Evolutionary conservation across 1,140 invertebrate species (phyloP).

Genomic region (Drosophila pandora): DNA sequence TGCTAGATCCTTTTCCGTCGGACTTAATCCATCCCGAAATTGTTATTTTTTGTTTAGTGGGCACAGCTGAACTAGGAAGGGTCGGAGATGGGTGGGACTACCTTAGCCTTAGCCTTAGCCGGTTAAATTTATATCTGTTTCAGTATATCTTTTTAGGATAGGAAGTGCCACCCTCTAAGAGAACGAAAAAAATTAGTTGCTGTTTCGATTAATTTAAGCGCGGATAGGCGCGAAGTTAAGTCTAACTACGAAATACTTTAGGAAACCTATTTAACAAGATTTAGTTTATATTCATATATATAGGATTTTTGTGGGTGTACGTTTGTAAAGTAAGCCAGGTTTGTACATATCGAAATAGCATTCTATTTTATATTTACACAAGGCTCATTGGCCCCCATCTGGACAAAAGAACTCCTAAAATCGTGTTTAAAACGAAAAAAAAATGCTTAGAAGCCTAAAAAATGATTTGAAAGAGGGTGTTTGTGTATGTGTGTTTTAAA

Average conservation of each 20-base stretch:
- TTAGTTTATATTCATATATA: slow-evolving; percentile 51
- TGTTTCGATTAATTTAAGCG: slow-evolving; percentile 26
- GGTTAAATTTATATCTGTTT: slow-evolving; percentile 19
- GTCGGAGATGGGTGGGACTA: slow-evolving; percentile 2
- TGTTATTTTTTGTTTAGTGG: slow-evolving; percentile 13
- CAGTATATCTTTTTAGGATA: too few relatives aligned
- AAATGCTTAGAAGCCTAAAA: slow-evolving; percentile 15
- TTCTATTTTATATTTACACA: slow-evolving; percentile 44
- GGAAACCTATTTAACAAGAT: slow-evolving; percentile 79
- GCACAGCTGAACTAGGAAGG: slow-evolving; percentile 50
- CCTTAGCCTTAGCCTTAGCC: slow-evolving; percentile 18
- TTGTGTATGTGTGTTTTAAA: slow-evolving; percentile 32
- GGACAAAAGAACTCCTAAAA: background rate
- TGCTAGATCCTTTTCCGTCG: slow-evolving; percentile 70
- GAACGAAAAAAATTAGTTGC: slow-evolving; percentile 34
- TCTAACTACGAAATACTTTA: slow-evolving; percentile 75
- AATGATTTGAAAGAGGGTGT: slow-evolving; percentile 4
- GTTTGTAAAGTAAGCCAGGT: slow-evolving; percentile 56
- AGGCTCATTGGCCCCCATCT: background rate
- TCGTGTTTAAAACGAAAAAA: background rate
- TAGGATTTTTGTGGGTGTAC: slow-evolving; percentile 38
- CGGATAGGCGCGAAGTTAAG: slow-evolving; percentile 49
- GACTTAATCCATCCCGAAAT: slow-evolving; percentile 32
- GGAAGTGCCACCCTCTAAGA: slow-evolving; percentile 38
- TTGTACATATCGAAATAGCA: slow-evolving; percentile 48